Evolutionary conservation across 2,113 vertebrate species (phyloP).

Genomic region (Catharus minimus): DNA sequence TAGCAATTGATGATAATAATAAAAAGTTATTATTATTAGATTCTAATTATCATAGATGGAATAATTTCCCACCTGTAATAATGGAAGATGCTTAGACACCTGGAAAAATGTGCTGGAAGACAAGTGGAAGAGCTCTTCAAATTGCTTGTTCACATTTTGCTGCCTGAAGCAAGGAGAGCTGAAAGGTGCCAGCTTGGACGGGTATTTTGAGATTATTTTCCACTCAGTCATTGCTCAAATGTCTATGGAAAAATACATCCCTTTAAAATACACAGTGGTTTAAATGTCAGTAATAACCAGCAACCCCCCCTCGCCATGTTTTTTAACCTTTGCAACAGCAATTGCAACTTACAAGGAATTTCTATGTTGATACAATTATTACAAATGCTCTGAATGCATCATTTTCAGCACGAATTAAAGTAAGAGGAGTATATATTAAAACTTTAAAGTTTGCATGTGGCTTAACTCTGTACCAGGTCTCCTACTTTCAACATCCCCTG

Average conservation of each 20-base stretch:
- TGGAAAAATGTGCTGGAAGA: background rate
- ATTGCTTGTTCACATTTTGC: background rate
- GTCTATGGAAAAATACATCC: background rate
- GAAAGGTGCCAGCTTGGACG: background rate
- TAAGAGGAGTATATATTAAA: background rate
- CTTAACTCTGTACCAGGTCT: background rate
- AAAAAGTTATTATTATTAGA: background rate
- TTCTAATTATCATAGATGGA: constrained; percentile 42
- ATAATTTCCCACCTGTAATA: constrained; percentile 20
- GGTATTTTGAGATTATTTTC: background rate
- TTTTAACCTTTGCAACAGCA: background rate
- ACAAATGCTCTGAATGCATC: background rate
- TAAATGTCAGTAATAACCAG: background rate
- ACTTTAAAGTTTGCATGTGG: background rate
- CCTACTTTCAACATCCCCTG: background rate
- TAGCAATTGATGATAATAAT: constrained; percentile 8
- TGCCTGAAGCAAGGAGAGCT: background rate
- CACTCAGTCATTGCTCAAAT: background rate
- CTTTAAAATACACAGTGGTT: background rate
- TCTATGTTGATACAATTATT: background rate
- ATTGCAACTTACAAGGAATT: background rate
- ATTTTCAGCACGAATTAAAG: background rate
- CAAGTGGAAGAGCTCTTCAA: background rate
- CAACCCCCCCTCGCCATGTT: accelerated
- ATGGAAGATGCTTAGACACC: background rate